Conservation (phyloP, 2,888 invertebrate species). For the Conops quadrifasciatus region DNA sequence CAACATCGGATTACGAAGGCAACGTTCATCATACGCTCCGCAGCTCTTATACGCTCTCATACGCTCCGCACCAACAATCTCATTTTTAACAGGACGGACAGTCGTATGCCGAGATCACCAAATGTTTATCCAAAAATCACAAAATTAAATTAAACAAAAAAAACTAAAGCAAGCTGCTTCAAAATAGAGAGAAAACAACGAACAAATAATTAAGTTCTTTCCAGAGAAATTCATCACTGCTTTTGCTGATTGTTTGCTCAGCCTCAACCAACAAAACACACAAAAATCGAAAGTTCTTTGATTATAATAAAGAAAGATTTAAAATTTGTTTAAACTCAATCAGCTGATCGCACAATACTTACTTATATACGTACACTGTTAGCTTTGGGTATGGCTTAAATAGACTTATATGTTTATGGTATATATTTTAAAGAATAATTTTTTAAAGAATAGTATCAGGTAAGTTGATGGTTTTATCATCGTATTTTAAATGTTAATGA, state of each 20-base stretch:
- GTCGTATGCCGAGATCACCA: neutral
- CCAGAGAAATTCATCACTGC: neutral
- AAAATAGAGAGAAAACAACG: constrained; percentile 18
- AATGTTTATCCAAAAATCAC: constrained; percentile 23
- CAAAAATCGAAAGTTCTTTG: too few relatives aligned
- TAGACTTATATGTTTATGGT: too few relatives aligned
- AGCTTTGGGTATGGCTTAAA: neutral
- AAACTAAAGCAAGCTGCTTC: neutral
- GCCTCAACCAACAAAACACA: neutral
- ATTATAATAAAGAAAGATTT: neutral
- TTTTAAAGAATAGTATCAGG: too few relatives aligned
- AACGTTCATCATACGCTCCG: too few relatives aligned
- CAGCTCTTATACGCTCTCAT: too few relatives aligned
- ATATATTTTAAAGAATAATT: neutral
- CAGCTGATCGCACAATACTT: too few relatives aligned
- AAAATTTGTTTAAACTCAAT: too few relatives aligned
- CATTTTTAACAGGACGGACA: neutral
- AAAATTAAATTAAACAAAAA: neutral
- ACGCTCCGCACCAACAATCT: neutral
- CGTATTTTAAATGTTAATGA: too few relatives aligned
- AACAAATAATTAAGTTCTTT: constrained; percentile 10
- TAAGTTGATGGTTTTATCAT: neutral
- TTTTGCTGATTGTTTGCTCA: constrained; percentile 19
- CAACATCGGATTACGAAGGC: neutral
- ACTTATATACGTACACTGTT: neutral